A percentile compares a stretch with the other conserved stretches of the same genome.
Conservation (phyloP, 2,797 vertebrate genomes). For the Cyprinella venusta region DNA sequence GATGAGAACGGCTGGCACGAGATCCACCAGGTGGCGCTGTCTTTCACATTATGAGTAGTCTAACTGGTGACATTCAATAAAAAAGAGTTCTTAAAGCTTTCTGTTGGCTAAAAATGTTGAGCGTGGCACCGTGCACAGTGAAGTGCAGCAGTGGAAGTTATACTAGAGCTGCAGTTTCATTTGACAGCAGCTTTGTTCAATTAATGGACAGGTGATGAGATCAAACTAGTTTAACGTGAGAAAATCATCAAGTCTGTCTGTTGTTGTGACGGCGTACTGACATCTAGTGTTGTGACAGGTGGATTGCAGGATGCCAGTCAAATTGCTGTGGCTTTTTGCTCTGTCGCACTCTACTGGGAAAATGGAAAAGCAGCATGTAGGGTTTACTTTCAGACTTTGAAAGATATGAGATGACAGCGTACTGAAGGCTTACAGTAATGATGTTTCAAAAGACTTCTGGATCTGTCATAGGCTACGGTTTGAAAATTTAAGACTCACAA, state of each 20-base stretch:
- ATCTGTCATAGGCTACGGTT: neutral
- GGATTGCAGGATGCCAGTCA: conserved; percentile 26
- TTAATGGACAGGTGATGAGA: neutral
- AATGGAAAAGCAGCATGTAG: neutral
- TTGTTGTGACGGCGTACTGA: conserved; percentile 47
- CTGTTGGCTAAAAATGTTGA: neutral
- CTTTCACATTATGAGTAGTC: conserved; percentile 6
- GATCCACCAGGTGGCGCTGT: conserved; percentile 83
- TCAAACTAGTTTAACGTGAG: neutral
- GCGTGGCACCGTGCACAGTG: neutral
- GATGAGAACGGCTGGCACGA: conserved; percentile 91
- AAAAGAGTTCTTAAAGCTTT: neutral
- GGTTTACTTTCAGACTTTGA: conserved; percentile 27
- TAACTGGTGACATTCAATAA: neutral
- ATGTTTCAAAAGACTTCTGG: conserved; percentile 12
- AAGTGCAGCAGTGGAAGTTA: neutral
- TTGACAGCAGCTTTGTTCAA: conserved; percentile 18
- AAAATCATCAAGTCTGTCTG: conserved; percentile 9
- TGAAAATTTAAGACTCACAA: neutral
- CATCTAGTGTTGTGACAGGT: conserved; percentile 61
- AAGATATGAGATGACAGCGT: neutral
- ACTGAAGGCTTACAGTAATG: conserved; percentile 13
- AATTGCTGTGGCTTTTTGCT: neutral
- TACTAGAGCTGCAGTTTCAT: neutral
- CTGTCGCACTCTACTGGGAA: neutral